Percentiles rank a stretch among this genome's conserved stretches.
These are phyloP conservation scores for Pandemis heparana DNA, from an alignment of 2,888 invertebrate genomes.

Conservation along the genomic window DNA sequence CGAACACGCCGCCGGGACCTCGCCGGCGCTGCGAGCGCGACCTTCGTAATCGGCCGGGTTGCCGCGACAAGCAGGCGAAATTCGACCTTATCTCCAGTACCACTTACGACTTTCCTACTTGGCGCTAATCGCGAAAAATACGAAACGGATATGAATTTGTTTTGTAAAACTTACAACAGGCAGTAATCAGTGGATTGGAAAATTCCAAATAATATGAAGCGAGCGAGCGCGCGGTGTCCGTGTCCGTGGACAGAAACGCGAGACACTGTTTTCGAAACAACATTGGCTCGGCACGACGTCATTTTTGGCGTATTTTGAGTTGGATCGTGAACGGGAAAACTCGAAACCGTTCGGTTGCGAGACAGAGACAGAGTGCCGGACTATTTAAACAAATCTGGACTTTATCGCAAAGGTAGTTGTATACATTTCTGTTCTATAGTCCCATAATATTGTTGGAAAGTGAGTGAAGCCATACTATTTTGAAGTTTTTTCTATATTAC, in stretches of 20 bases:
- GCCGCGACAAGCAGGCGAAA: constrained; percentile 58
- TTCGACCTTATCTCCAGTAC: constrained; percentile 64
- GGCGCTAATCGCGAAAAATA: constrained; percentile 82
- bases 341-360: constrained; percentile 82
- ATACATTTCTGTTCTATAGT: constrained; percentile 69
- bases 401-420: constrained; percentile 62
- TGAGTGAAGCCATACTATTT: constrained; percentile 81
- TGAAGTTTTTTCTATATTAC: constrained; percentile 81
- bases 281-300: constrained; percentile 75
- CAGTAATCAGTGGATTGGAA: constrained; percentile 87
- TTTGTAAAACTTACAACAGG: constrained; percentile 80
- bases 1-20: constrained; percentile 47
- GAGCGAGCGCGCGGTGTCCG: constrained; percentile 76
- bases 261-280: constrained; percentile 84
- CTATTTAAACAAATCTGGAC: constrained; percentile 69
- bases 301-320: constrained; percentile 86
- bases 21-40: constrained; percentile 47
- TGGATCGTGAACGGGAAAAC: constrained; percentile 83
- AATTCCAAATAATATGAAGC: constrained; percentile 85
- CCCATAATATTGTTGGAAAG: constrained; percentile 63
- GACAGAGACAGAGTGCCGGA: constrained; percentile 67
- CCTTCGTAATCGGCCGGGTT: constrained; percentile 68
- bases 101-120: constrained; percentile 81
- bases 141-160: constrained; percentile 80
- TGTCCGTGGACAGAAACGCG: constrained; percentile 71